Evolutionary conservation across 2,888 invertebrate species (phyloP).

Genomic region (Drosophila seclusa): DNA sequence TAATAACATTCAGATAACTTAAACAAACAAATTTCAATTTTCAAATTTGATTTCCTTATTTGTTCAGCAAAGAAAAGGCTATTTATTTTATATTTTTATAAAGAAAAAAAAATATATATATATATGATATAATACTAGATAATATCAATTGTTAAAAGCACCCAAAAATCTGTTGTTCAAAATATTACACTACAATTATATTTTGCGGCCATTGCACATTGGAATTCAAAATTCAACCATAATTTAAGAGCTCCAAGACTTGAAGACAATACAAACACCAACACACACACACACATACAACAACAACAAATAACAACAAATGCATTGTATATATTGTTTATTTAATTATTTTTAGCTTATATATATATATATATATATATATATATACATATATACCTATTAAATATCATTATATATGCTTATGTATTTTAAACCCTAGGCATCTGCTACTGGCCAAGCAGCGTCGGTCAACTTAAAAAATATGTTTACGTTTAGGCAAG

Average conservation of each 20-base stretch:
- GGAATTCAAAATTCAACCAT: constrained; percentile 75
- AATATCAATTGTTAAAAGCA: constrained; percentile 33
- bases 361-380: constrained; percentile 34
- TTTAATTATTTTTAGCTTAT: constrained; percentile 66
- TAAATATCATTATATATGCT: constrained; percentile 31
- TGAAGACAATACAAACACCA: constrained; percentile 60
- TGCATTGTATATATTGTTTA: constrained; percentile 76
- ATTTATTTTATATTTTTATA: constrained; percentile 61
- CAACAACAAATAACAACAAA: constrained; percentile 30
- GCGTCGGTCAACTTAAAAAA: constrained; percentile 69
- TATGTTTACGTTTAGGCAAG: constrained; percentile 42
- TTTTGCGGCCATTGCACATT: constrained; percentile 78
- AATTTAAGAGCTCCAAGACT: constrained; percentile 78
- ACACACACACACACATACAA: constrained; percentile 6
- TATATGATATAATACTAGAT: constrained; percentile 29
- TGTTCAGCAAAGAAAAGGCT: constrained; percentile 72
- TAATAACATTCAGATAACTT: constrained; percentile 50
- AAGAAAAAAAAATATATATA: constrained; percentile 21
- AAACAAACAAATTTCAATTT: constrained; percentile 40
- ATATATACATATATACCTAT: constrained; percentile 35
- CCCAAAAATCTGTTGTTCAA: constrained; percentile 51
- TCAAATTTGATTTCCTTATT: constrained; percentile 60
- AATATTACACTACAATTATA: constrained; percentile 23
- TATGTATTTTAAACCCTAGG: constrained; percentile 49
- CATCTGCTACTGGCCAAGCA: constrained; percentile 53